Base-by-base conservation (phyloP, 2,797 vertebrate species). In the Rhinella marina region DNA sequence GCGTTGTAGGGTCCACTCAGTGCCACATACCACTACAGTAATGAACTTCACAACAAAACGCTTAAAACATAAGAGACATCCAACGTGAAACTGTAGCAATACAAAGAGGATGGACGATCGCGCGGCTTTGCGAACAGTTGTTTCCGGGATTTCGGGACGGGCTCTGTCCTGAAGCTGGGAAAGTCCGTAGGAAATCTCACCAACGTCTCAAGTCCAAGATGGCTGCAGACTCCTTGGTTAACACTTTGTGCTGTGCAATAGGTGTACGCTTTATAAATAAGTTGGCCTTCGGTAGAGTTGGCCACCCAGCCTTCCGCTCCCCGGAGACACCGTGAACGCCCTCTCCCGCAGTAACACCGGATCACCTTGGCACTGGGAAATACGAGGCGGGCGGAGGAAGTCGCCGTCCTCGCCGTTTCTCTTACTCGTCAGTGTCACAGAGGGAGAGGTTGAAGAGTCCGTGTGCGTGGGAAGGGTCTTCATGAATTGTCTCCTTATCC, bases 241-340 rank as follows among this genome's bases (percentile, higher is more conserved):
- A 75, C 88, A 83, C 80, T 68, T 83, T 82, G 57, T 86, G 75
- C 80, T 86, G 88, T 50, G 84, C 52, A 77, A 61, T 83, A 77
- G 21, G 72, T 82, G 81, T 79, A 86, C 11, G 70, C 85, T 75
- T 54, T 68, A 86, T 86, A 83, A 89, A 86, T 89, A 89, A 57
- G 11, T 52, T 48, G 41, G 23, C 73, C 27, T 57, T 50, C 14
- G 80, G 29, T 64, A 66, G 80, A 61, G 10, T 59, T 59, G 32
- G 56, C 50, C 10, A 27, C 82, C 61, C 19, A 62, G 23, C 29
- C 52, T 54, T 56, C 62, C 27, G 17, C 75, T 75, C 66, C 86
- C 73, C 59, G 11, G 16, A 10, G 78, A 59, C 54, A 52, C 57
- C 13, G 25, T 19, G 21, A 56, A 32, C 27, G 54, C 17, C 83